A percentile compares a stretch with the other conserved stretches of the same genome.
phyloP scores from a whole-genome alignment of 2,888 invertebrate genomes.

The Harpagoxenus sublaevis region DNA sequence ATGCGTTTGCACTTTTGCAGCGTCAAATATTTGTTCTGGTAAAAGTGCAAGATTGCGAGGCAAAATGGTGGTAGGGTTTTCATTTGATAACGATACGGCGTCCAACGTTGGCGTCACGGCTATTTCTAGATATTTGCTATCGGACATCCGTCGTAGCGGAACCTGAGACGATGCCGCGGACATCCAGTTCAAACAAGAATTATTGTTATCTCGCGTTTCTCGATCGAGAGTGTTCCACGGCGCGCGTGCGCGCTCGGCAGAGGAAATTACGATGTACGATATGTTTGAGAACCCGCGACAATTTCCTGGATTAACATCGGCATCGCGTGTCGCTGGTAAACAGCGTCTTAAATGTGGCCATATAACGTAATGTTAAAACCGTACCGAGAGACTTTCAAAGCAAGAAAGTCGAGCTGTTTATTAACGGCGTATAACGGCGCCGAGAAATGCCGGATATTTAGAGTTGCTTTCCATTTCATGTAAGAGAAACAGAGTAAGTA shows the following conservation, averaged over 20 bases:
- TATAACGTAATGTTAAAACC: conserved; percentile 14
- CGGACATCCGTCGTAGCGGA: conserved; percentile 64
- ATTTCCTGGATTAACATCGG: conserved; percentile 43
- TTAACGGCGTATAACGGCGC: background rate
- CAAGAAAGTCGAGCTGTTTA: conserved; percentile 29
- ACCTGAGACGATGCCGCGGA: conserved; percentile 50
- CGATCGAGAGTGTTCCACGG: conserved; percentile 27
- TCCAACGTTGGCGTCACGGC: conserved; percentile 16
- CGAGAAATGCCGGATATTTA: conserved; percentile 10
- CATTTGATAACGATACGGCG: background rate
- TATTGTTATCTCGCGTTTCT: conserved; percentile 67
- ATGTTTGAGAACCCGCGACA: conserved; percentile 31
- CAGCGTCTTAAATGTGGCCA: conserved; percentile 12
- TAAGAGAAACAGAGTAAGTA: background rate
- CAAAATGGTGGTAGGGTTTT: background rate
- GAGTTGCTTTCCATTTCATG: background rate
- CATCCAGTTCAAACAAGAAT: conserved; percentile 59
- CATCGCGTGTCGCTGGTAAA: conserved; percentile 19
- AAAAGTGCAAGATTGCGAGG: conserved; percentile 30
- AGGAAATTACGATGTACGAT: conserved; percentile 12
- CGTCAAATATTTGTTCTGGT: conserved; percentile 19
- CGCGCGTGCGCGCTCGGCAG: background rate
- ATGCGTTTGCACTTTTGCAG: background rate
- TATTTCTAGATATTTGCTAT: conserved; percentile 66
- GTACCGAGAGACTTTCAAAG: conserved; percentile 1